Conservation (phyloP, 2,113 vertebrate species). For the Alexandromys fortis region DNA sequence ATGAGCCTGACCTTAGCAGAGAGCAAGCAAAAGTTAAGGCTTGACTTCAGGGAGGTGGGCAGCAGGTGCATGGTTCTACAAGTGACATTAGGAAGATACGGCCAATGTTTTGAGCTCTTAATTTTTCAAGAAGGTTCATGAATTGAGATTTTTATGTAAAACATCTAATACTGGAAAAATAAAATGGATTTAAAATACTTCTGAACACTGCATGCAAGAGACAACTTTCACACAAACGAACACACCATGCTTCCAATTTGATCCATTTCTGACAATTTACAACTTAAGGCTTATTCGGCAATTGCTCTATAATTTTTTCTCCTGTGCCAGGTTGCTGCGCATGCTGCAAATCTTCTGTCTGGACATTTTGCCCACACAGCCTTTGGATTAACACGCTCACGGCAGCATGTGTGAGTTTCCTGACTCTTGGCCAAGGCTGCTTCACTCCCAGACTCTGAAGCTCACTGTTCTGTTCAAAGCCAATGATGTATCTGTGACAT, state of each 20-base stretch:
- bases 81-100: too few relatives aligned
- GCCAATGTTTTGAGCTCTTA: background rate
- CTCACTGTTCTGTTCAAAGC: background rate
- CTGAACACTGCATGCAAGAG: background rate
- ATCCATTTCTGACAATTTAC: background rate
- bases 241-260: background rate
- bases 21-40: background rate
- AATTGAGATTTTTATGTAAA: constrained; percentile 35
- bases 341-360: background rate
- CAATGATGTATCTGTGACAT: background rate
- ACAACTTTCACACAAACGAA: background rate
- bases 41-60: background rate
- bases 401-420: background rate
- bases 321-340: background rate
- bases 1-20: background rate
- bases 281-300: background rate
- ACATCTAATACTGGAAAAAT: background rate
- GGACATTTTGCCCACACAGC: background rate
- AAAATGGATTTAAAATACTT: background rate
- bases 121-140: background rate
- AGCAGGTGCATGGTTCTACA: background rate
- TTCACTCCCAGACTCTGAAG: background rate
- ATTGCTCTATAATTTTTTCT: background rate
- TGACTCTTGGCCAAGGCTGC: background rate
- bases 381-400: background rate